Conservation (phyloP, 2,797 vertebrate species). For the Orestias chungarensis region DNA sequence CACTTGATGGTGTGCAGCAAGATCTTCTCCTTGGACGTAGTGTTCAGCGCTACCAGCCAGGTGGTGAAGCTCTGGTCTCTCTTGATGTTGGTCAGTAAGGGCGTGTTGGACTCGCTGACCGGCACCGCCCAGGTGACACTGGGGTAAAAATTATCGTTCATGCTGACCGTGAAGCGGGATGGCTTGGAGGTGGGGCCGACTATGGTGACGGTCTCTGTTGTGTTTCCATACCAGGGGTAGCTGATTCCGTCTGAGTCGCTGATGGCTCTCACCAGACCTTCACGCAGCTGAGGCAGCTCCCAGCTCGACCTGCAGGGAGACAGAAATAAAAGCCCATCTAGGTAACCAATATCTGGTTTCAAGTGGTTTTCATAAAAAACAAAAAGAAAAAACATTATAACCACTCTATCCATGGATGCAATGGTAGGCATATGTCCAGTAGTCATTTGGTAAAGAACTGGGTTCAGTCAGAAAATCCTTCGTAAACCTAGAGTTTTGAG, state of each 20-base stretch:
- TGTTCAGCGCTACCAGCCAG: constrained; percentile 97
- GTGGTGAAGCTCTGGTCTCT: constrained; percentile 99
- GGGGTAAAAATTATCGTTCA: constrained; percentile 99
- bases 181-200: constrained; percentile 93
- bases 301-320: constrained; percentile 90
- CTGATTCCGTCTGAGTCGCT: constrained; percentile 97
- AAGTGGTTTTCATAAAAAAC: not conserved
- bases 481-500: not conserved
- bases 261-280: constrained; percentile 94
- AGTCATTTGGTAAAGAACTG: not conserved
- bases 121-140: constrained; percentile 98
- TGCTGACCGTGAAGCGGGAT: constrained; percentile 94
- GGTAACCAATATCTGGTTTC: not conserved
- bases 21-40: constrained; percentile 91
- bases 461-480: not conserved
- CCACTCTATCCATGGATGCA: not conserved
- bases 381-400: not conserved
- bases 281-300: constrained; percentile 95
- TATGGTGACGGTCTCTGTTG: constrained; percentile 95
- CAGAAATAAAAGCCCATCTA: not conserved
- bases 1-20: constrained; percentile 97
- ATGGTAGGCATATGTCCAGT: not conserved
- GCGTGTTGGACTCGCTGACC: constrained; percentile 94
- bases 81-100: constrained; percentile 93
- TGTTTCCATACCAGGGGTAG: constrained; percentile 99